These are phyloP conservation scores for Stenodera caucasica DNA, from an alignment of 2,888 invertebrate genomes.

Conservation along the genomic window DNA sequence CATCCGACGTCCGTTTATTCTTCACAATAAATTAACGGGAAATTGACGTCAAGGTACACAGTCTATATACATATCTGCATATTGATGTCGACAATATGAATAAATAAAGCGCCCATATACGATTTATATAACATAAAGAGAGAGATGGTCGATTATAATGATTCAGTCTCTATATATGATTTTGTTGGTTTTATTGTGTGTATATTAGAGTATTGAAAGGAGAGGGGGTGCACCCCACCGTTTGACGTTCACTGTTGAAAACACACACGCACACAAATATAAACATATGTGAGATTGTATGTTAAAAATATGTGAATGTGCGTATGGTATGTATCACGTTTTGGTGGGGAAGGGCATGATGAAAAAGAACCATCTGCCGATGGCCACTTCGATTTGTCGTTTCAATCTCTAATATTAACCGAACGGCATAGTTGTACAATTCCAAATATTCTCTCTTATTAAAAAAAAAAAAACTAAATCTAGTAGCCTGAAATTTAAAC, in stretches of 20 bases:
- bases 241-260: slow-evolving; percentile 57
- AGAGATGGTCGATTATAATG: too few species aligned
- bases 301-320: slow-evolving; percentile 5
- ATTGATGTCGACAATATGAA: neutral
- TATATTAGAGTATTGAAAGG: neutral
- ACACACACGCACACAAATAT: slow-evolving; percentile 59
- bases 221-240: slow-evolving; percentile 51
- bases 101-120: too few species aligned
- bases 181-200: neutral
- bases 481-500: too few species aligned
- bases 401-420: slow-evolving; percentile 15
- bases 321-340: slow-evolving; percentile 10
- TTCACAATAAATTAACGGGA: neutral
- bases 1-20: neutral
- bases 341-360: slow-evolving; percentile 34
- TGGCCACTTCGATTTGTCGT: slow-evolving; percentile 34
- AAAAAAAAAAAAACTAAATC: too few species aligned
- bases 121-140: too few species aligned
- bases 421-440: neutral
- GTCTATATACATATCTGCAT: neutral
- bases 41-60: slow-evolving; percentile 5
- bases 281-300: slow-evolving; percentile 44
- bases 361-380: slow-evolving; percentile 45
- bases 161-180: too few species aligned
- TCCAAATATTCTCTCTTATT: too few species aligned